Base-by-base conservation (phyloP, 2,797 vertebrate genomes). In the Urophycis tenuis region DNA sequence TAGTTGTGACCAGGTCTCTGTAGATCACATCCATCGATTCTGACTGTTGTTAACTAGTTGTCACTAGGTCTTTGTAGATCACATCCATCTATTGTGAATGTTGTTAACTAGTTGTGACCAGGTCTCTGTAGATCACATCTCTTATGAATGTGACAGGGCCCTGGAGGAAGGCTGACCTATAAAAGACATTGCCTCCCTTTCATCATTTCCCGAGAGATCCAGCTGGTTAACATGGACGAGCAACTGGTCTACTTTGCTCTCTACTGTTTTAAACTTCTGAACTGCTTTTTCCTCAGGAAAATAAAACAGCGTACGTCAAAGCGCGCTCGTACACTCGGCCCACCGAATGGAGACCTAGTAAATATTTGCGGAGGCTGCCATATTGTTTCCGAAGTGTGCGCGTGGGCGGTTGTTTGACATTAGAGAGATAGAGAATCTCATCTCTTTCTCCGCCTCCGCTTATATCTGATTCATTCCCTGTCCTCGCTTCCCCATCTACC, bases 81-180 rank as follows among this genome's bases (percentile, higher is more conserved):
- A 17, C 39, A 15, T 41, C 39, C 39, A 41, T 90, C 82, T 90
- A 85, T 91, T 92, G 89, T 89, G 81, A 85, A 91, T 88, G 86
- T 81, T 36, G 4, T 36, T 39, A 39, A 34, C 36, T 36, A 36
- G 4, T 10, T 36, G 6, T 36, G 35, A 41, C 11, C 39, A 41
- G 14, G 11, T 41, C 39, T 41, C 10, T 41, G 39, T 15, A 41
- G 39, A 41, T 41, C 39, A 17, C 39, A 15, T 90, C 82, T 90
- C 85, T 91, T 92, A 89, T 89, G 81, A 85, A 91, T 88, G 86
- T 81, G 84, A 83, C 80, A 88, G 85, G 86, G 88, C 91, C 89
- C 91, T 79, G 77, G 91, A 92, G 92, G 90, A 80, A 85, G 77
- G 83, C 82, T 92, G 92, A 92, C 92, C 93, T 92, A 90, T 78